phyloP scores from a whole-genome alignment of 2,113 vertebrate genomes.

The Chaetura pelagica region DNA sequence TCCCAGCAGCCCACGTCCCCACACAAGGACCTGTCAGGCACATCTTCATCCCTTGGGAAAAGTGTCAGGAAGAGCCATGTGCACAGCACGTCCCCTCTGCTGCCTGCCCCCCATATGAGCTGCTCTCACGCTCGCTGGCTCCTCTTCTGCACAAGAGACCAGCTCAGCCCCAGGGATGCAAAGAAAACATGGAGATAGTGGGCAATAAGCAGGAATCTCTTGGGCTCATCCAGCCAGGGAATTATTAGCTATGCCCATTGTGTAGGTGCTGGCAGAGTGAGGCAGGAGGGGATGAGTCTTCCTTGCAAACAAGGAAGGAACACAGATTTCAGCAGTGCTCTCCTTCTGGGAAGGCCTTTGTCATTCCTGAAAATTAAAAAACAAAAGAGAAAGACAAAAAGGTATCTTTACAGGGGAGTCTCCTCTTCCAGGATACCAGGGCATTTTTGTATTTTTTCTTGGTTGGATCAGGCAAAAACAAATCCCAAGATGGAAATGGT shows the following conservation, averaged over 20 bases:
- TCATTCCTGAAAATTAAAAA: not conserved
- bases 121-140: rapidly evolving
- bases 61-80: not conserved
- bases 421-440: not conserved
- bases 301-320: not conserved
- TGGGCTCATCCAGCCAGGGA: not conserved
- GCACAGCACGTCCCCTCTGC: not conserved
- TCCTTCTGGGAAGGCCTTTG: not conserved
- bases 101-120: not conserved
- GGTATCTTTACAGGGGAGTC: not conserved
- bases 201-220: not conserved
- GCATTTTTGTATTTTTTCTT: not conserved
- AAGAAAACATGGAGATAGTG: not conserved
- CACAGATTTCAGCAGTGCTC: not conserved
- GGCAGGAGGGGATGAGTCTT: not conserved
- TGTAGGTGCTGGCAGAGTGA: rapidly evolving
- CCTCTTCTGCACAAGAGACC: not conserved
- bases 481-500: not conserved
- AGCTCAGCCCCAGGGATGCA: rapidly evolving
- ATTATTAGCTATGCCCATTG: not conserved
- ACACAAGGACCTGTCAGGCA: rapidly evolving
- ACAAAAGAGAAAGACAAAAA: not conserved
- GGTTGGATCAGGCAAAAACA: not conserved
- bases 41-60: not conserved
- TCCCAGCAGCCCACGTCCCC: not conserved